Conservation (phyloP, 2,113 vertebrate genomes). For the Salvelinus fontinalis region DNA sequence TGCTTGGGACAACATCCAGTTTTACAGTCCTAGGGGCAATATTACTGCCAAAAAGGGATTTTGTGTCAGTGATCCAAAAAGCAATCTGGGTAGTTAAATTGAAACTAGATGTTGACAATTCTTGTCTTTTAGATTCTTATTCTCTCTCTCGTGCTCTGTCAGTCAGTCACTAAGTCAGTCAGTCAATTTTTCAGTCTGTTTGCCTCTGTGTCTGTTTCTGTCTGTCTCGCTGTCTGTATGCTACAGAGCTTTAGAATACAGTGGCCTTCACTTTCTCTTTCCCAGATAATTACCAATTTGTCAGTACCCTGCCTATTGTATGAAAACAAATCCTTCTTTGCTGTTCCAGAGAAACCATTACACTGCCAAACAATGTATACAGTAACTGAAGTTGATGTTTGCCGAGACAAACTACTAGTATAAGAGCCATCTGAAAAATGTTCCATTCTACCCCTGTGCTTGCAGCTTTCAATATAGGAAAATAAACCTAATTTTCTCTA, state of each 20-base stretch:
- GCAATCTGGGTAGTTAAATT: not conserved
- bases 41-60: not conserved
- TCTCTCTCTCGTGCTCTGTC: too few species aligned
- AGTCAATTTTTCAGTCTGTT: not conserved
- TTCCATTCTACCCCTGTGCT: not conserved
- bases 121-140: too few species aligned
- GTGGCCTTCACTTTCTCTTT: too few species aligned
- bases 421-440: not conserved
- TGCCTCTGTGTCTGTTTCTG: not conserved
- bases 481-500: not conserved
- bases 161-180: too few species aligned
- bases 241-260: too few species aligned
- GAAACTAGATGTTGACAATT: too few species aligned
- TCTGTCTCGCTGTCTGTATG: not conserved
- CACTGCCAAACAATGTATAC: not conserved
- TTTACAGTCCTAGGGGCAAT: not conserved
- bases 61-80: not conserved
- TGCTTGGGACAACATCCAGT: not conserved
- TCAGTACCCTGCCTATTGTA: too few species aligned
- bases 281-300: too few species aligned
- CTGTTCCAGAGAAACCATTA: not conserved
- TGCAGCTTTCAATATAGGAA: not conserved
- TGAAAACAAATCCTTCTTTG: not conserved
- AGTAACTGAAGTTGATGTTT: not conserved
- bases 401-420: too few species aligned